Evolutionary conservation across 2,113 vertebrate genomes (phyloP).

Genomic region (Solea solea): DNA sequence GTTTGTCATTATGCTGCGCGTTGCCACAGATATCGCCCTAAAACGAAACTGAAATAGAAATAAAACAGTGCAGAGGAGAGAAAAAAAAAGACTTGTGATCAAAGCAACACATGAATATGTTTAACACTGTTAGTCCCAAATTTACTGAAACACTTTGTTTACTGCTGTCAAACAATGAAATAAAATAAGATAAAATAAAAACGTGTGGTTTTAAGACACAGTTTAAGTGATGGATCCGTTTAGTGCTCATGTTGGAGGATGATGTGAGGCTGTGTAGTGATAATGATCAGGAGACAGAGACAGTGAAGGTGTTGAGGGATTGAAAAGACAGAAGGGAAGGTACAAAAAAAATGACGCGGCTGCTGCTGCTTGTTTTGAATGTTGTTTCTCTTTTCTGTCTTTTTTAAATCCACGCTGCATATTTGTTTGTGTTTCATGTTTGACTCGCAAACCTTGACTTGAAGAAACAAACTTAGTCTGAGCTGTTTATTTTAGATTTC

Average conservation of each 20-base stretch:
- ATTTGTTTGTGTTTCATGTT: background rate
- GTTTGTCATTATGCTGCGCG: conserved; percentile 14
- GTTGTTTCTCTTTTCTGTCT: too few species aligned
- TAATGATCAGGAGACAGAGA: conserved; percentile 4
- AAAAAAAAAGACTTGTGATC: too few species aligned
- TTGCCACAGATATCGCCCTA: conserved; percentile 3
- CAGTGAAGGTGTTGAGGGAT: background rate
- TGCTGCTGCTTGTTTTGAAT: background rate
- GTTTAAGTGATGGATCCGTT: too few species aligned
- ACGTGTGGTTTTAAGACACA: too few species aligned
- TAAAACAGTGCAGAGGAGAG: background rate
- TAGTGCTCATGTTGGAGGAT: background rate
- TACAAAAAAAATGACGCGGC: too few species aligned
- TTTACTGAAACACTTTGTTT: too few species aligned
- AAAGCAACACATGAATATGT: too few species aligned
- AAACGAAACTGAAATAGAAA: background rate
- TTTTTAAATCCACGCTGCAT: too few species aligned
- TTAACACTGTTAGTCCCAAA: too few species aligned
- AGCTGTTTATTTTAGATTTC: background rate
- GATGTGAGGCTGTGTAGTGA: conserved; percentile 13
- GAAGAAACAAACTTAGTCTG: too few species aligned
- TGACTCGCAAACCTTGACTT: background rate
- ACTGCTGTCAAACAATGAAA: too few species aligned
- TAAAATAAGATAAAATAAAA: too few species aligned
- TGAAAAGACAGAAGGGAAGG: background rate